Evolutionary conservation across 2,888 invertebrate species (phyloP).

Genomic region (Mantis religiosa): DNA sequence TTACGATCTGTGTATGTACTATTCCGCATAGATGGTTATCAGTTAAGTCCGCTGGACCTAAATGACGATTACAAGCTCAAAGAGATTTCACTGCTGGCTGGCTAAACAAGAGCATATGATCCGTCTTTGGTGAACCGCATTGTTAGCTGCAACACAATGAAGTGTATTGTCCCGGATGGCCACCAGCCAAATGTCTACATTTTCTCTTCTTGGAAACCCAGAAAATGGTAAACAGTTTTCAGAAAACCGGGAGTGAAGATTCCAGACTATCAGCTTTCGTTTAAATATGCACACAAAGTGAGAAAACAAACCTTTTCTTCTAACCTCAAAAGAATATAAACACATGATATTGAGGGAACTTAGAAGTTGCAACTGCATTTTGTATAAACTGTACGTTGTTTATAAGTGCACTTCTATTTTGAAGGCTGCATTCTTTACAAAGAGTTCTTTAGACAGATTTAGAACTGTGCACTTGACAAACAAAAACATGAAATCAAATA

Average conservation of each 20-base stretch:
- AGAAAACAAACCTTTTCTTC: not conserved
- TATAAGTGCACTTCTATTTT: too few species aligned
- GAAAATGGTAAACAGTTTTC: not conserved
- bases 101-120: not conserved
- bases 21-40: not conserved
- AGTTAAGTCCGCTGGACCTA: not conserved
- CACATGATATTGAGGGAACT: not conserved
- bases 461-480: too few species aligned
- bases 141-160: not conserved
- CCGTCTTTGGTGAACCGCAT: not conserved
- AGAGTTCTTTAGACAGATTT: too few species aligned
- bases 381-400: too few species aligned
- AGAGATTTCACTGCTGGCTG: not conserved
- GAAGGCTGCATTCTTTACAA: too few species aligned
- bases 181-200: not conserved
- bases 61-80: not conserved
- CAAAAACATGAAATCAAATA: too few species aligned
- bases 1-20: not conserved
- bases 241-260: not conserved
- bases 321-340: not conserved
- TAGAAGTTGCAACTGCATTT: too few species aligned
- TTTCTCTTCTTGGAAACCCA: not conserved
- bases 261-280: not conserved
- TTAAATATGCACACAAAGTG: not conserved
- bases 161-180: not conserved